phyloP scores from a whole-genome alignment of 1,140 invertebrate genomes.

The Trypoxylus dichotomus region DNA sequence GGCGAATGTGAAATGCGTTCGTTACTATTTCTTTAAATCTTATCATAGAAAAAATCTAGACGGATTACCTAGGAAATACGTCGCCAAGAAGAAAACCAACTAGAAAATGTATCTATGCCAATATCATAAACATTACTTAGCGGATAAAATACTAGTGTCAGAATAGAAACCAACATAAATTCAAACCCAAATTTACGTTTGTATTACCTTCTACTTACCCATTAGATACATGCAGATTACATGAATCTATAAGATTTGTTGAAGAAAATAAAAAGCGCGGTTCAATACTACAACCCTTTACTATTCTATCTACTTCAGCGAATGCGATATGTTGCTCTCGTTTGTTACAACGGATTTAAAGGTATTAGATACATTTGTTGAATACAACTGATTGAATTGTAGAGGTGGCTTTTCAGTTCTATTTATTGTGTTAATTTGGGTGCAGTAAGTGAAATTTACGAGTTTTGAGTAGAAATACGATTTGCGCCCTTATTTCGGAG shows the following conservation, averaged over 20 bases:
- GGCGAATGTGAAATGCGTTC: too few relatives aligned
- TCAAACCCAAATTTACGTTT: neutral
- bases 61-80: too few relatives aligned
- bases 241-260: neutral
- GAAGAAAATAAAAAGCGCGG: too few relatives aligned
- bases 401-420: neutral
- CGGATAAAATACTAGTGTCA: neutral
- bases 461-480: neutral
- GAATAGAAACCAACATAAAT: neutral
- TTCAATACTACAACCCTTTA: neutral
- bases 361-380: neutral
- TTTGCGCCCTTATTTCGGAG: too few relatives aligned
- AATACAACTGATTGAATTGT: neutral
- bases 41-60: too few relatives aligned
- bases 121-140: neutral
- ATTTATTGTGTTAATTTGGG: neutral
- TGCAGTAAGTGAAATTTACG: too few relatives aligned
- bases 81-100: too few relatives aligned
- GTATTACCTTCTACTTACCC: neutral
- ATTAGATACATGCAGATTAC: neutral
- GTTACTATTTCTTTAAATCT: too few relatives aligned
- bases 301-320: neutral
- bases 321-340: neutral
- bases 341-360: neutral
- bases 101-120: neutral